A percentile compares a stretch with the other conserved stretches of the same genome.
Conservation (phyloP, 2,113 vertebrate genomes). For the Elanus axillaris region DNA sequence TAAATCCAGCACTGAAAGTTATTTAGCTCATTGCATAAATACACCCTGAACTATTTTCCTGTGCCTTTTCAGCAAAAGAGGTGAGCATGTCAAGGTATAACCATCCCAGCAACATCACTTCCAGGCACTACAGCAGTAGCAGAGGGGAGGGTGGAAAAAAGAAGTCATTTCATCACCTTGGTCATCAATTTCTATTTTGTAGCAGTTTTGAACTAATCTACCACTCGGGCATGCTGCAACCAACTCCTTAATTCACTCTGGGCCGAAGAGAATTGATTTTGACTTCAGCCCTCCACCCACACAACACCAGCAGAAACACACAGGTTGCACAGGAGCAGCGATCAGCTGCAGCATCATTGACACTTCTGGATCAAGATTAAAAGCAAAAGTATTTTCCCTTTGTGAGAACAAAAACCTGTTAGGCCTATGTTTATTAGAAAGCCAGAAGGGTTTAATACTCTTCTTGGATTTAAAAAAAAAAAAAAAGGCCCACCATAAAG, state of each 20-base stretch:
- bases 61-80: not conserved
- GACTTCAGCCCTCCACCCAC: not conserved
- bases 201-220: not conserved
- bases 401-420: not conserved
- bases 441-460: not conserved
- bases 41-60: not conserved
- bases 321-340: accelerated
- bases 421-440: not conserved
- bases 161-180: not conserved
- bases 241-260: not conserved
- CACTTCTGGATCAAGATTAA: not conserved
- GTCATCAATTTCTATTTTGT: not conserved
- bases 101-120: not conserved
- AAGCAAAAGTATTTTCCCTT: not conserved
- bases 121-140: not conserved
- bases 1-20: not conserved
- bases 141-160: not conserved
- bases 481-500: not conserved
- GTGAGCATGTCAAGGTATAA: not conserved
- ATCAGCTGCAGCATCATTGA: not conserved
- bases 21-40: not conserved
- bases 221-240: not conserved
- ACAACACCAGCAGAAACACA: not conserved
- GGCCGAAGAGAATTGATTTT: not conserved
- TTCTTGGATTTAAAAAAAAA: not conserved